Base-by-base conservation (phyloP, 1,140 invertebrate genomes). In the Glomeris maerens region DNA sequence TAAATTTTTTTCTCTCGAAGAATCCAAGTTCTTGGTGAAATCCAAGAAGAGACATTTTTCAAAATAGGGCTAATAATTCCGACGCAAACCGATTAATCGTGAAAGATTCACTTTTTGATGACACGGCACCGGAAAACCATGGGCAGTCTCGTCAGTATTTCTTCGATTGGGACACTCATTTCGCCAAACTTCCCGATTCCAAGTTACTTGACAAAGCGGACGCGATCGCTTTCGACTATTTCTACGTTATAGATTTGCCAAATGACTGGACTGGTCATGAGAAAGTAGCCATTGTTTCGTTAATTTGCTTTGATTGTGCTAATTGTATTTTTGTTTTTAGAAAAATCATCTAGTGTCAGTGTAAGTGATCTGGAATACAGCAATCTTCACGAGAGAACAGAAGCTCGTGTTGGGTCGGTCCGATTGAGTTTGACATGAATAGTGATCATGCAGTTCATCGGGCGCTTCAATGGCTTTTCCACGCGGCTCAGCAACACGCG, bases 391-490 rank as follows among this genome's bases (percentile, higher is more conserved):
- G 62, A 58, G 53, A 59, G 17, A 56, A 64, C 75, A 57, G 52
- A 74, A 52, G 61, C 73, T 49, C 62, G 78, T 39, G 71, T 79
- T 70, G 80, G 38, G 58, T 82, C 55, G 80, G 79, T 27, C 73
- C 78, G 52, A 63, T 74, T 17, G 69, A 70, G 36, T 51, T 82
- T 5, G 69, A 74, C 54, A 52, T 83, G 1, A 77, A 74, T 58
- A 78, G 79, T 0, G 78, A n/a, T n/a, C n/a, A 78, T 13, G 65
- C 81, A 27, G 68, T 83, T 27, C 81, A 86, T 60, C 68, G 82
- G n/a, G n/a, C n/a, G 52, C 56, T 81, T 28, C 67, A 75, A 56
- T 74, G 74, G 27, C 66, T 84, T 3, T 63, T 72, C 54, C 57
- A 72, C 57, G 76, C 76, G 29, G 70, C 74, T 3, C 65, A 70